These are phyloP conservation scores for Pristis pectinata DNA, from an alignment of 2,797 vertebrate species.

Conservation along the genomic window DNA sequence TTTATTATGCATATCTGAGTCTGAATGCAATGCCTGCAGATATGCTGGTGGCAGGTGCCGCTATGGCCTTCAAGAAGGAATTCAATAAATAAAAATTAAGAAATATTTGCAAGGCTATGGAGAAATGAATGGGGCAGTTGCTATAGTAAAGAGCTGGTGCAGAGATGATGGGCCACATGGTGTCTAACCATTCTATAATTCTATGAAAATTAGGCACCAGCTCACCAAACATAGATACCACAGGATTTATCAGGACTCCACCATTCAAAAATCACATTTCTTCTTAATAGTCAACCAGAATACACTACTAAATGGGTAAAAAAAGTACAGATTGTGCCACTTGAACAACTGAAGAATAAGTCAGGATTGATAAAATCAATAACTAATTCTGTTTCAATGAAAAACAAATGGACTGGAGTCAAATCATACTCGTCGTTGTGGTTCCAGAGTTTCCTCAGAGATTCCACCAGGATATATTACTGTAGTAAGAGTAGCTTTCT, in stretches of 20 bases:
- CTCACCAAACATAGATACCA: background rate
- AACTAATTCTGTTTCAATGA: background rate
- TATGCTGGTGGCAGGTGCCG: too few species aligned
- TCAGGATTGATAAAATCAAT: background rate
- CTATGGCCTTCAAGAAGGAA: too few species aligned
- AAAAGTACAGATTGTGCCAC: background rate
- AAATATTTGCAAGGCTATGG: too few species aligned
- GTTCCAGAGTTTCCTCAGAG: slow-evolving; percentile 70
- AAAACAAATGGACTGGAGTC: background rate
- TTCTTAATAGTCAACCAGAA: background rate
- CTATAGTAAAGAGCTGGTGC: too few species aligned
- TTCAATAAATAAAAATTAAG: too few species aligned
- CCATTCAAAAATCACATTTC: background rate
- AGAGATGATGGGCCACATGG: too few species aligned
- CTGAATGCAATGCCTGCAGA: too few species aligned
- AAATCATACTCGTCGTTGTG: slow-evolving; percentile 64
- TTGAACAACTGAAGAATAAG: background rate
- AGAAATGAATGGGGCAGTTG: too few species aligned
- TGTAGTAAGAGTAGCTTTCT: slow-evolving; percentile 65
- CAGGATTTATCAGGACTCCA: background rate
- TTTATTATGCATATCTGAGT: too few species aligned
- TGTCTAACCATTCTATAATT: background rate
- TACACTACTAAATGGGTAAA: background rate
- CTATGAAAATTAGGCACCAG: background rate
- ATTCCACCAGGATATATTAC: slow-evolving; percentile 77